Evolutionary conservation across 2,113 vertebrate genomes (phyloP), one percentile per base, ranked within the genome.

Genomic region (Malurus melanocephalus): DNA sequence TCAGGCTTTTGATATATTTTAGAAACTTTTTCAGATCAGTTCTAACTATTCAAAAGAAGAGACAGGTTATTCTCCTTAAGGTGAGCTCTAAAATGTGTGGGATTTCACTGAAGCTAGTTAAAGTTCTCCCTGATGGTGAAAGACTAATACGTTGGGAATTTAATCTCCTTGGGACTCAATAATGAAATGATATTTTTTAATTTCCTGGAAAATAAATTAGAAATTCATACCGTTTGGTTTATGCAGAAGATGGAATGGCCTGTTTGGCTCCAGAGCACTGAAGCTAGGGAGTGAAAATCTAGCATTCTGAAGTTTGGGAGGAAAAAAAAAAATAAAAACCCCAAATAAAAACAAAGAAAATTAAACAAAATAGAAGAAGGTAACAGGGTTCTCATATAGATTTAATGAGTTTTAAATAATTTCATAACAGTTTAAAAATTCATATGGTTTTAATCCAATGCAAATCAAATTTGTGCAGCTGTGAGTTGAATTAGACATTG

Each of bases 351-450:
- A 3, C 4, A n/a, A 60, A 8, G 8, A 40, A 59, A 74, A 49
- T 59, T 43, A 40, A 68, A 51, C 33, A 71, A 42, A 28, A 62
- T 5, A 52, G 32, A 62, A 42, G 66, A 73, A 49, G 4, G 17
- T 77, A 85, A 57, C 33, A 45, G 16, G 9, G 9, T 16, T 83
- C 13, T 86, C 33, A 85, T 80, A 45, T 24, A 86, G 59, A 32
- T 80, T 83, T 82, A 13, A 86, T 48, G 32, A 83, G 52, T 62
- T 90, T 90, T 83, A 80, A 84, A 75, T 71, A 59, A 73, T 62
- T 72, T 55, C 21, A 17, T 73, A 88, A 46, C 9, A 81, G 52
- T 32, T 90, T 77, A 77, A 90, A 93, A 83, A 88, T 92, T 90
- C 13, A 69, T 57, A 27, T 49, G 11, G 8, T 5, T 91, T 75